Evolutionary conservation across 2,797 vertebrate genomes (phyloP), one percentile per base, ranked within the genome.

Genomic region (Morelia viridis): DNA sequence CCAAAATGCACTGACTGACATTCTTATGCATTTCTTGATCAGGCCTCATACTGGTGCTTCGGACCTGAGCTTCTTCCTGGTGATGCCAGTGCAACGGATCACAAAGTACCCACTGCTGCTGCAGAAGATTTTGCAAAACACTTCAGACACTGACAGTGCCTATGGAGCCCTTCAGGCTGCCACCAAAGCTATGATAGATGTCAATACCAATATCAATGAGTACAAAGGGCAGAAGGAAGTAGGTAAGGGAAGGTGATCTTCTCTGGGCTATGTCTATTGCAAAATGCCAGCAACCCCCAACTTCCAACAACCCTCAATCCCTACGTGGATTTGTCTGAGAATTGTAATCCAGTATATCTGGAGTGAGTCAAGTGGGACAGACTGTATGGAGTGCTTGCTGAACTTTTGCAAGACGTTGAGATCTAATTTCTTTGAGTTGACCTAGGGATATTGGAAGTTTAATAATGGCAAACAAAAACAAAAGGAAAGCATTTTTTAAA

Each of bases 221-320:
- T 98, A 99, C 97, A 99, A 99, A 83, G 98, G 98, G 95, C 98
- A 98, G 97, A 97, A 98, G 95, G 99, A 99, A 98, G 98, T 99
- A 15, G 99, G 99, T 99, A 96, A 99, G 99, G 0, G 26, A n/a
- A 28, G 28, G 65, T 0, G 12, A 10, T 88, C 31, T 13, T 56
- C 15, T 87, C 60, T 57, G 24, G 31, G 22, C 17, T 56, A n/a
- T 56, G 46, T 76, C 8, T 13, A 10, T 24, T 61, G 41, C 58
- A 83, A 22, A 4, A 26, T 87, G 57, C 19, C 31, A 24, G 15
- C 46, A 60, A 87, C 4, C 64, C 35, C 65, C 19, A 53, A 71
- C 62, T 71, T n/a, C 50, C 19, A 68, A 22, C 0, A 71, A 11
- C 50, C 12, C 10, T n/a, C 50, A 57, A 56, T 31, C 12, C 28